These are phyloP conservation scores for Oceanites oceanicus DNA, from an alignment of 2,113 vertebrate species.

Conservation along the genomic window DNA sequence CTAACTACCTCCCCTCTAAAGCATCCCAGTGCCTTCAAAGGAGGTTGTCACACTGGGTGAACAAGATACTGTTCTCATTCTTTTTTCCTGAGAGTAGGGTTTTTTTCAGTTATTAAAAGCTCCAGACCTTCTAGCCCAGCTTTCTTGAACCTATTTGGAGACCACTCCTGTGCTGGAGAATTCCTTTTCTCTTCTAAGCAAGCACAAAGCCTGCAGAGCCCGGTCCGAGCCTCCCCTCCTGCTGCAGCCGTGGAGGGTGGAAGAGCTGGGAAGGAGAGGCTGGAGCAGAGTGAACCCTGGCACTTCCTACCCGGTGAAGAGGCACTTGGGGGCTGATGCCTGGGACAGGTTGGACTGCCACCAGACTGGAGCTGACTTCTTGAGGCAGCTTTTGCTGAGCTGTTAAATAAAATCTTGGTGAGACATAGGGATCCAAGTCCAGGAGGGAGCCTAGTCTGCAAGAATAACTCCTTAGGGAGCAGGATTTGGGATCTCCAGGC, in stretches of 20 bases:
- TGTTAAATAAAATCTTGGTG: neutral
- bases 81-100: accelerated
- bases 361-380: neutral
- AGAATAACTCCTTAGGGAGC: neutral
- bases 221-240: neutral
- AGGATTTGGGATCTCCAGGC: neutral
- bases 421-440: neutral
- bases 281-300: neutral
- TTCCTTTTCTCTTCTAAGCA: neutral
- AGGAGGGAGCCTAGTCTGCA: neutral
- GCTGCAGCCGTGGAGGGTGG: accelerated
- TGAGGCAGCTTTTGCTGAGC: neutral
- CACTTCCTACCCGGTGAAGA: neutral
- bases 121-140: neutral
- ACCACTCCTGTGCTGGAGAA: neutral
- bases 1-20: neutral
- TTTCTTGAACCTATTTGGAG: neutral
- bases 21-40: neutral
- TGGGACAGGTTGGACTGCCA: neutral
- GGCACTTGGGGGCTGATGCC: neutral
- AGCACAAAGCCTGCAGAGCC: neutral
- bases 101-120: neutral
- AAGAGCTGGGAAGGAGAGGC: neutral
- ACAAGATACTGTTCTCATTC: neutral
- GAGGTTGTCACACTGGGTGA: accelerated